Percentiles rank a stretch among this genome's conserved stretches.
phyloP scores from a whole-genome alignment of 1,140 invertebrate genomes.

The Anadara kagoshimensis region DNA sequence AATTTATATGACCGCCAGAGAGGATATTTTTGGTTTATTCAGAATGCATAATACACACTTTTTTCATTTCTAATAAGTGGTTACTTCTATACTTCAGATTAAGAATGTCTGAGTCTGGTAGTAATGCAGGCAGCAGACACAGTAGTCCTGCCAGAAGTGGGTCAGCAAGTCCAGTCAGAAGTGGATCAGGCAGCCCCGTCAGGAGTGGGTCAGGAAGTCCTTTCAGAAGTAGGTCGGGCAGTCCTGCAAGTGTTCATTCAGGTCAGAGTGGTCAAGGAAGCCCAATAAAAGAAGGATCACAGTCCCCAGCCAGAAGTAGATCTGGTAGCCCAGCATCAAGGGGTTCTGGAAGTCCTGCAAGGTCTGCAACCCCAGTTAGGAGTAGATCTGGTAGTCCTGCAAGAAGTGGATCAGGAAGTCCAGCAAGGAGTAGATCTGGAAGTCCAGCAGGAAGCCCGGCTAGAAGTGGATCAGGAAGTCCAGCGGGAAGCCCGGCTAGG shows the following conservation, averaged over 20 bases:
- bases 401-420: slow-evolving; percentile 25
- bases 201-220: slow-evolving; percentile 27
- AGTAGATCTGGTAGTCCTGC: slow-evolving; percentile 31
- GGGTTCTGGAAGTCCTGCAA: slow-evolving; percentile 18
- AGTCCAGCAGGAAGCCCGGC: slow-evolving; percentile 19
- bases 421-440: slow-evolving; percentile 14
- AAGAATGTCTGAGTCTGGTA: no score
- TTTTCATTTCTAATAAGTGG: no score
- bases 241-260: slow-evolving; percentile 4
- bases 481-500: slow-evolving; percentile 20
- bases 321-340: slow-evolving; percentile 27
- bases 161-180: slow-evolving; percentile 13
- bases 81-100: no score
- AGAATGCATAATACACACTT: no score
- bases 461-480: neutral
- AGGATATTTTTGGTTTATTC: no score
- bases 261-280: neutral
- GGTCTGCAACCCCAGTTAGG: neutral
- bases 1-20: no score
- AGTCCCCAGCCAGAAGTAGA: slow-evolving; percentile 27
- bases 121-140: slow-evolving; percentile 23
- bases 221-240: slow-evolving; percentile 32
- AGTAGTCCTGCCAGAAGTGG: slow-evolving; percentile 33
- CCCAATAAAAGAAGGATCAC: neutral
- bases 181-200: slow-evolving; percentile 19